Conservation (phyloP, 1,140 invertebrate species). For the Pteromalus puparum region DNA sequence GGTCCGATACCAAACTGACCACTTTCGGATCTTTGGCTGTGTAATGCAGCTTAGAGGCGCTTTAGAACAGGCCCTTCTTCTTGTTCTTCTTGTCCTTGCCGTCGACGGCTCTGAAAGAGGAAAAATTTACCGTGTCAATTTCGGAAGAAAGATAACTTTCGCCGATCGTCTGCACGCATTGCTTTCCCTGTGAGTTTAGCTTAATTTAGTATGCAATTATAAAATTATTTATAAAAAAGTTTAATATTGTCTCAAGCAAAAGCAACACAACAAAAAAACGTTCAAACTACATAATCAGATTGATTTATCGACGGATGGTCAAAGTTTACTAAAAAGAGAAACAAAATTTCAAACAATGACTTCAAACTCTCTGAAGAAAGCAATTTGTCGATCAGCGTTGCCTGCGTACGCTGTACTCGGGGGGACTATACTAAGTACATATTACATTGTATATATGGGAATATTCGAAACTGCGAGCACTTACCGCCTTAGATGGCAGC, state of each 20-base stretch:
- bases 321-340: too few species aligned
- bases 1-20: constrained; percentile 25
- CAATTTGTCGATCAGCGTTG: constrained; percentile 12
- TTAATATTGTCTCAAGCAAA: background rate
- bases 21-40: constrained; percentile 46
- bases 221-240: background rate
- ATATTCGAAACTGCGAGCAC: constrained; percentile 37
- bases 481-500: constrained; percentile 51
- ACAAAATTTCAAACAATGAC: background rate
- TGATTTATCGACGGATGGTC: background rate
- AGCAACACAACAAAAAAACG: background rate
- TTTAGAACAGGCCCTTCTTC: constrained; percentile 79
- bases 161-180: constrained; percentile 22
- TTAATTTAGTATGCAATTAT: background rate
- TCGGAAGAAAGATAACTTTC: background rate
- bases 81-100: constrained; percentile 79
- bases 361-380: constrained; percentile 21
- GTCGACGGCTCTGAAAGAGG: constrained; percentile 76
- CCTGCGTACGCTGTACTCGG: background rate
- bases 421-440: background rate
- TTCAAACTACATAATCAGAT: background rate
- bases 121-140: constrained; percentile 57
- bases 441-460: background rate
- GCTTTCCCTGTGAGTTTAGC: background rate
- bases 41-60: constrained; percentile 31